Conservation (phyloP, 2,797 vertebrate species). For the Myripristis jacobus region DNA sequence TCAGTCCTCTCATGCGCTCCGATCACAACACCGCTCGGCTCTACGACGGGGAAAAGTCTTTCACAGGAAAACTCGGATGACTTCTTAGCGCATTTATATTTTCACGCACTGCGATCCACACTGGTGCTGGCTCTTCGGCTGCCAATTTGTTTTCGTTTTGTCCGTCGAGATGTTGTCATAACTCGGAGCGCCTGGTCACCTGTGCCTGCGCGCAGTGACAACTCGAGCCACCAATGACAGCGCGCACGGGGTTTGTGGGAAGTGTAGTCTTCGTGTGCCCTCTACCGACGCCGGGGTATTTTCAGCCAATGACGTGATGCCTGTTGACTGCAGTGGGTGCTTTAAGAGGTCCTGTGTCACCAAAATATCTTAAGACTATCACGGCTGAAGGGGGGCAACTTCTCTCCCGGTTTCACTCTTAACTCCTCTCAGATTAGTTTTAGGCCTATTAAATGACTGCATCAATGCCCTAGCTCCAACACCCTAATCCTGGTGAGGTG, state of each 20-base stretch:
- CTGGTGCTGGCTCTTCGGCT: constrained; percentile 37
- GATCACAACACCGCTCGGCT: constrained; percentile 1
- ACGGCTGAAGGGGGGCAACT: not conserved
- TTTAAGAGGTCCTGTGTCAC: constrained; percentile 20
- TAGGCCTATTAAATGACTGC: not conserved
- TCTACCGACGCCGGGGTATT: constrained; percentile 34
- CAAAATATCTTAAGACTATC: constrained; percentile 15
- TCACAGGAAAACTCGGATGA: not conserved
- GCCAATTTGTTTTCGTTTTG: constrained; percentile 80
- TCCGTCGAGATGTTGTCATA: constrained; percentile 77
- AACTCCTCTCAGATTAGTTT: not conserved
- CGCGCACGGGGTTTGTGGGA: constrained; percentile 64
- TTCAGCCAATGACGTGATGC: constrained; percentile 54
- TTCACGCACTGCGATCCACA: constrained; percentile 28
- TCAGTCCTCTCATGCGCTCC: constrained; percentile 45
- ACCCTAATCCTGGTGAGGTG: not conserved
- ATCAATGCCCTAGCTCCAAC: no score
- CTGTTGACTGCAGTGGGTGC: constrained; percentile 35
- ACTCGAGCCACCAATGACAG: constrained; percentile 74
- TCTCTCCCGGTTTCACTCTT: not conserved
- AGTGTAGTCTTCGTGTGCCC: constrained; percentile 66
- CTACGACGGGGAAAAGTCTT: not conserved
- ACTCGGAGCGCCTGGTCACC: constrained; percentile 80
- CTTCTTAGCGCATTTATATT: constrained; percentile 29
- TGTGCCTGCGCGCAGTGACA: constrained; percentile 71